Evolutionary conservation across 2,888 invertebrate species (phyloP).

Genomic region (Pogonocherus hispidulus): DNA sequence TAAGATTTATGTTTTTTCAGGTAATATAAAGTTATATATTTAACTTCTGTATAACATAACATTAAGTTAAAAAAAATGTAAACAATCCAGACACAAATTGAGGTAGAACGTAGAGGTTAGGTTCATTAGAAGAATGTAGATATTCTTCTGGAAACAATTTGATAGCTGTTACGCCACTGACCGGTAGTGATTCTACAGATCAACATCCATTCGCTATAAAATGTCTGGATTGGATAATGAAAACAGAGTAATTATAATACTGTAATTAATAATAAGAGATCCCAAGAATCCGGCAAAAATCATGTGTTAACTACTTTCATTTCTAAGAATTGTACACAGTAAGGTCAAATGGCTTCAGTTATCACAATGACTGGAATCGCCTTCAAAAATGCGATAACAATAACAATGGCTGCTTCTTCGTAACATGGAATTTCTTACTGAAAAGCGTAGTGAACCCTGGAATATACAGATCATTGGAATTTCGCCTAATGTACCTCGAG

Average conservation of each 20-base stretch:
- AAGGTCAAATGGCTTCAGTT: conserved; percentile 43
- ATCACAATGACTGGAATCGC: conserved; percentile 35
- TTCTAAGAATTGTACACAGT: conserved; percentile 8
- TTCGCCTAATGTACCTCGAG: too few species aligned
- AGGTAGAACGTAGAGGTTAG: too few species aligned
- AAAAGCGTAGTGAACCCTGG: conserved; percentile 3
- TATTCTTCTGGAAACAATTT: too few species aligned
- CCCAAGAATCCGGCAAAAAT: conserved; percentile 14
- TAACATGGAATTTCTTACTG: background rate
- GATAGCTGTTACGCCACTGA: too few species aligned
- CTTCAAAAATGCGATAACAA: conserved; percentile 27
- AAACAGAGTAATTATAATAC: background rate
- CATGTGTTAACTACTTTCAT: conserved; percentile 12
- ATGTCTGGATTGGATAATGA: background rate
- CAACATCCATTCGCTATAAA: background rate
- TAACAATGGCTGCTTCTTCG: conserved; percentile 16
- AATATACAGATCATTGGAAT: background rate
- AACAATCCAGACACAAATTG: too few species aligned
- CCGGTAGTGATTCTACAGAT: too few species aligned
- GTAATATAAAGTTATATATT: too few species aligned
- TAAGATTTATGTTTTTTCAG: too few species aligned
- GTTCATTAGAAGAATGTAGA: too few species aligned
- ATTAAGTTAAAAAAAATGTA: too few species aligned
- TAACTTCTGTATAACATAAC: too few species aligned
- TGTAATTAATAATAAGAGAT: conserved; percentile 11